A percentile compares a stretch with the other conserved stretches of the same genome.
Conservation (phyloP, 2,113 vertebrate genomes). For the Phalacrocorax carbo region DNA sequence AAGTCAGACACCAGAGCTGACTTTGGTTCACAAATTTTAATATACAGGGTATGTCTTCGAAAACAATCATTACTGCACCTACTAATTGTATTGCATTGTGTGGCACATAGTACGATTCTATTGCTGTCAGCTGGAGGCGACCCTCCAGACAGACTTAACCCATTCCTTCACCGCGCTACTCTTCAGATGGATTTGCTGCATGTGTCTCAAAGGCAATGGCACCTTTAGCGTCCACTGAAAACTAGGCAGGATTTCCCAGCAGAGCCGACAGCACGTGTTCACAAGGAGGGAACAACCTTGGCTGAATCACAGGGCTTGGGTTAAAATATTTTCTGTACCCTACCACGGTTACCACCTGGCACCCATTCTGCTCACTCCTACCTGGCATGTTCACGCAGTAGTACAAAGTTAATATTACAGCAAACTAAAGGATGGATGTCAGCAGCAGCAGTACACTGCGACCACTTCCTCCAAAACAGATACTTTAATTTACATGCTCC, state of each 20-base stretch:
- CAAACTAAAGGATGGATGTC: not conserved
- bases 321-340: not conserved
- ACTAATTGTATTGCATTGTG: not conserved
- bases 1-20: not conserved
- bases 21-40: not conserved
- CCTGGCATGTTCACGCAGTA: not conserved
- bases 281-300: too few species aligned
- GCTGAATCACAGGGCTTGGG: not conserved
- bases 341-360: too few species aligned
- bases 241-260: not conserved
- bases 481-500: not conserved
- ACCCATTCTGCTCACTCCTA: not conserved
- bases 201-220: not conserved
- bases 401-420: not conserved
- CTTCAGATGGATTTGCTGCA: not conserved
- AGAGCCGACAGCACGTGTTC: not conserved
- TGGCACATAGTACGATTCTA: not conserved
- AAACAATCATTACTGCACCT: not conserved
- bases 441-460: not conserved
- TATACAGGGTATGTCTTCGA: not conserved
- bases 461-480: not conserved
- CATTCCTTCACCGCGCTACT: not conserved
- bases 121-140: not conserved
- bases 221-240: not conserved
- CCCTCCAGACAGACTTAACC: not conserved